A percentile compares a stretch with the other conserved stretches of the same genome.
Evolutionary conservation across 2,797 vertebrate genomes (phyloP).

Genomic region (Danio tinwini): DNA sequence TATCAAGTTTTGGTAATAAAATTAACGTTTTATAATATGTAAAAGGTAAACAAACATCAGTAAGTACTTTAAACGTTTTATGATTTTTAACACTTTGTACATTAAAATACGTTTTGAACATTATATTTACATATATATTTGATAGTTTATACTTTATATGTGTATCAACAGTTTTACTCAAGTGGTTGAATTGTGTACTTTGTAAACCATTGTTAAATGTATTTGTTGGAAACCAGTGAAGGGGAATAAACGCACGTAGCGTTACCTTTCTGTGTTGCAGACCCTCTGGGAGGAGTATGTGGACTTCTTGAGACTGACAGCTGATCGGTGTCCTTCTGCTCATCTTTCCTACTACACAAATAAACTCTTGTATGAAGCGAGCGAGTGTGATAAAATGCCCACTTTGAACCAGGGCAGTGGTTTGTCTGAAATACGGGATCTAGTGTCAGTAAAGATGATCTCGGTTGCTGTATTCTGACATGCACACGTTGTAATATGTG

Average conservation of each 20-base stretch:
- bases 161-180: too few species aligned
- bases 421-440: constrained; percentile 11
- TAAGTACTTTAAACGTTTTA: too few species aligned
- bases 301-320: constrained; percentile 72
- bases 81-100: too few species aligned
- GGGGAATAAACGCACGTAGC: constrained; percentile 32
- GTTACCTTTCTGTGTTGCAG: constrained; percentile 85
- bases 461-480: constrained; percentile 17
- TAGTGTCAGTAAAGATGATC: not conserved
- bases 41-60: too few species aligned
- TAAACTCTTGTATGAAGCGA: constrained; percentile 55
- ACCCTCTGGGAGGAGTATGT: constrained; percentile 64
- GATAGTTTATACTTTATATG: too few species aligned
- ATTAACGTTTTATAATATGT: too few species aligned
- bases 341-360: constrained; percentile 59
- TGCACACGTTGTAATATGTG: constrained; percentile 52
- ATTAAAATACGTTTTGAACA: too few species aligned
- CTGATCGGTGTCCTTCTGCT: constrained; percentile 62
- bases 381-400: constrained; percentile 35
- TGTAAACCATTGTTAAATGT: too few species aligned
- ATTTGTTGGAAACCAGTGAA: too few species aligned
- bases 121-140: too few species aligned
- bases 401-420: not conserved
- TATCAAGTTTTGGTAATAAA: too few species aligned
- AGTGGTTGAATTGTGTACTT: too few species aligned